A percentile compares a stretch with the other conserved stretches of the same genome.
Evolutionary conservation across 2,888 invertebrate species (phyloP).

Genomic region (Cybosia mesomella): DNA sequence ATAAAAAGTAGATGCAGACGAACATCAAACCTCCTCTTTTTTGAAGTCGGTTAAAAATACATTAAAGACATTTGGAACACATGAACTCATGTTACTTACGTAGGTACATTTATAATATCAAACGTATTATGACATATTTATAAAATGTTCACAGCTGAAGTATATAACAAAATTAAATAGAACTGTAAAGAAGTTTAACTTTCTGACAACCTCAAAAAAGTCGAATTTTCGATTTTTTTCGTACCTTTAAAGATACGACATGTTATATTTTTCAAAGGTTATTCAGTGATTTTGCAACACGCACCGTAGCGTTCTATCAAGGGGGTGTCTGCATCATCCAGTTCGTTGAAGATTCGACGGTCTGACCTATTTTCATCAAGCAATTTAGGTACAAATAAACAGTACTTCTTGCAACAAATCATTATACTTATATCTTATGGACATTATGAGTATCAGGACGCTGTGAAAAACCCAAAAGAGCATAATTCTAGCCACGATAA

Average conservation of each 20-base stretch:
- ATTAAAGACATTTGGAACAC: too few relatives aligned
- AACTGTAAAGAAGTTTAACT: too few relatives aligned
- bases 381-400: neutral
- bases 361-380: neutral
- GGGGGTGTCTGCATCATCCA: constrained; percentile 1
- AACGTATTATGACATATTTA: too few relatives aligned
- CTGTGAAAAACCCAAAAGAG: neutral
- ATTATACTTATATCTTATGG: neutral
- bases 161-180: too few relatives aligned
- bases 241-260: neutral
- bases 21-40: too few relatives aligned
- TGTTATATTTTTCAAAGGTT: neutral
- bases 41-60: too few relatives aligned
- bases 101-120: too few relatives aligned
- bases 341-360: neutral
- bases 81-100: too few relatives aligned
- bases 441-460: neutral
- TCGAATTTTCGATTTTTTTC: too few relatives aligned
- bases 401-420: neutral
- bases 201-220: too few relatives aligned
- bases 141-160: too few relatives aligned
- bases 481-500: neutral
- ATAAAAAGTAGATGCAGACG: too few relatives aligned
- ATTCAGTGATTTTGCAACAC: constrained; percentile 20
- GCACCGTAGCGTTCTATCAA: neutral